Percentiles rank a stretch among this genome's conserved stretches.
phyloP scores from a whole-genome alignment of 2,113 vertebrate genomes.

The Cisticola juncidis region DNA sequence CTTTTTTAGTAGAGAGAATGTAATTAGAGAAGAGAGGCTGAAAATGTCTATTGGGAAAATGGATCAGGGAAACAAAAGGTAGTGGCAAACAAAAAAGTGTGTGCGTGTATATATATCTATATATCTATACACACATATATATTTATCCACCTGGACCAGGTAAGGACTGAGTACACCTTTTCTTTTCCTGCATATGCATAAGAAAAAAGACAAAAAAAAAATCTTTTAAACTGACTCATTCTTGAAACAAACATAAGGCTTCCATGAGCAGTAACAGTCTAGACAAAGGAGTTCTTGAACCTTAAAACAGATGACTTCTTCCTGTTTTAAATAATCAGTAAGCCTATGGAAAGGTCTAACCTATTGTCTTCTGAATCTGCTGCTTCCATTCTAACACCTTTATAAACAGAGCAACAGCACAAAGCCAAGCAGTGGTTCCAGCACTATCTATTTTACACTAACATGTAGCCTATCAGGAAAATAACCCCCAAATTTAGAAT shows the following conservation, averaged over 20 bases:
- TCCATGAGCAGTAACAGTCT: neutral
- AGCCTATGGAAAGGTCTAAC: neutral
- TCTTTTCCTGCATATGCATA: neutral
- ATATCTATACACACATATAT: too few relatives aligned
- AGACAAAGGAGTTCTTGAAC: neutral
- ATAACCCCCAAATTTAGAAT: neutral
- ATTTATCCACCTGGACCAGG: fast-evolving
- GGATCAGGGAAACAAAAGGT: neutral
- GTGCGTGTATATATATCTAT: too few relatives aligned
- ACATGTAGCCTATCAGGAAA: neutral
- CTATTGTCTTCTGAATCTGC: neutral
- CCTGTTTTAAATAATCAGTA: neutral
- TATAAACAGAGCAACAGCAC: neutral
- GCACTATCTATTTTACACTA: neutral
- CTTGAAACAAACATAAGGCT: neutral
- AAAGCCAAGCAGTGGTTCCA: neutral
- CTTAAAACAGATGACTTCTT: neutral
- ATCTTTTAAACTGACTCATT: neutral
- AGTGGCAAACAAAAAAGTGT: neutral
- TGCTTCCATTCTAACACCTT: neutral
- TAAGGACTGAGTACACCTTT: neutral
- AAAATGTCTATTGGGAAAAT: neutral
- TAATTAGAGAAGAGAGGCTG: neutral
- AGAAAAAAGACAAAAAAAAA: neutral
- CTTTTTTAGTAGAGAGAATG: neutral